These are phyloP conservation scores for Bombus confusus DNA, from an alignment of 1,140 invertebrate species.

Conservation along the genomic window DNA sequence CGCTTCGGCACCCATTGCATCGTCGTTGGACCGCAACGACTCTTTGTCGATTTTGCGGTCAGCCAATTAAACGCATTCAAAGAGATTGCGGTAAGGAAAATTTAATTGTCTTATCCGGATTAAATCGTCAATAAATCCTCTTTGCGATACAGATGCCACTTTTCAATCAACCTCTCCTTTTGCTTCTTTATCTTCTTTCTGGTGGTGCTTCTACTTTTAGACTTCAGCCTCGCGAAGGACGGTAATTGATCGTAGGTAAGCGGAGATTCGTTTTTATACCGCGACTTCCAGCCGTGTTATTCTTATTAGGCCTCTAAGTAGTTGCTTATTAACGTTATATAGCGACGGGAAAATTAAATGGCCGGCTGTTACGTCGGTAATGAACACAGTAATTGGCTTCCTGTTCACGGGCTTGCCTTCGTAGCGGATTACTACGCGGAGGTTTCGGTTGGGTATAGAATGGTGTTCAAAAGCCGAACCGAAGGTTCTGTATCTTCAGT, in stretches of 20 bases:
- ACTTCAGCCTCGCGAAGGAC: neutral
- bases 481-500: slow-evolving; percentile 1
- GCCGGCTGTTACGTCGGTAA: slow-evolving; percentile 21
- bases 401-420: too few relatives aligned
- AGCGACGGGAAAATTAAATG: slow-evolving; percentile 22
- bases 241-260: slow-evolving; percentile 18
- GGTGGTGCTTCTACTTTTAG: neutral
- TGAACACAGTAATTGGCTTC: slow-evolving; percentile 42
- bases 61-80: slow-evolving; percentile 49
- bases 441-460: neutral
- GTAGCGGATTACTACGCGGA: neutral
- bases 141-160: neutral
- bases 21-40: slow-evolving; percentile 5
- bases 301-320: slow-evolving; percentile 27
- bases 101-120: slow-evolving; percentile 32
- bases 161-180: neutral
- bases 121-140: neutral
- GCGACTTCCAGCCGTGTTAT: neutral
- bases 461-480: slow-evolving; percentile 6
- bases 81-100: slow-evolving; percentile 21
- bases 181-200: neutral
- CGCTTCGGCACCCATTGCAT: neutral
- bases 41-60: slow-evolving; percentile 21
- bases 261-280: slow-evolving; percentile 10
- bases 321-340: slow-evolving; percentile 38